Conservation (phyloP, 2,888 invertebrate genomes). For the Catocala fraxini region DNA sequence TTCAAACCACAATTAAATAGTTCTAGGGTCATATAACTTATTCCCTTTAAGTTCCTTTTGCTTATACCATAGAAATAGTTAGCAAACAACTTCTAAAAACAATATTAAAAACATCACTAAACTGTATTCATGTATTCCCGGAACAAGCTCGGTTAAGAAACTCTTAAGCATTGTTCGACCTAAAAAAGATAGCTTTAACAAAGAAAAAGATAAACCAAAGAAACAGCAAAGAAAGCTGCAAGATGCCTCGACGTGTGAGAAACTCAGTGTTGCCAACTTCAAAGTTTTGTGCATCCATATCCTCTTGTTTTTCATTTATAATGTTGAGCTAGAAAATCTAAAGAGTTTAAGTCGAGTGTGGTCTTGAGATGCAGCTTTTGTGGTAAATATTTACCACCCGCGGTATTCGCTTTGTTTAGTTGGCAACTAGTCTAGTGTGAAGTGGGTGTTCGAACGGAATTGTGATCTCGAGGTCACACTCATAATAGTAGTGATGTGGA, state of each 20-base stretch:
- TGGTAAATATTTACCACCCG: too few relatives aligned
- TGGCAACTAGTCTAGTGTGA: too few relatives aligned
- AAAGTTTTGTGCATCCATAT: slow-evolving; percentile 20
- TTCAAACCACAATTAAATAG: too few relatives aligned
- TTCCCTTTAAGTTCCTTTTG: too few relatives aligned
- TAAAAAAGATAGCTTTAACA: slow-evolving; percentile 44
- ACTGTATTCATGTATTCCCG: slow-evolving; percentile 36
- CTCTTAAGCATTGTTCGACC: slow-evolving; percentile 35
- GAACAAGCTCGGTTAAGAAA: slow-evolving; percentile 31
- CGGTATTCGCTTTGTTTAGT: too few relatives aligned
- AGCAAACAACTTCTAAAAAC: not conserved
- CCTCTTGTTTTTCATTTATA: slow-evolving; percentile 26
- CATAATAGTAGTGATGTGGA: too few relatives aligned
- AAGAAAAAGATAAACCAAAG: slow-evolving; percentile 40
- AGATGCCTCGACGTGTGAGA: slow-evolving; percentile 33
- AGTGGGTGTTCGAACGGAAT: too few relatives aligned
- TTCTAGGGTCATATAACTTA: too few relatives aligned
- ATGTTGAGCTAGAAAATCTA: slow-evolving; percentile 13
- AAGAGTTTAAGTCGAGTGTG: too few relatives aligned
- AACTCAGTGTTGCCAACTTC: slow-evolving; percentile 39
- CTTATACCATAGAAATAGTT: too few relatives aligned
- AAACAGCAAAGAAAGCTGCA: slow-evolving; percentile 38
- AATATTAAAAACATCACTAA: slow-evolving; percentile 14
- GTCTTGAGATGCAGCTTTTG: too few relatives aligned
- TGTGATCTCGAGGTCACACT: too few relatives aligned